Evolutionary conservation across 2,888 invertebrate genomes (phyloP), one percentile per base, ranked within the genome.

Genomic region (Limnephilus lunatus): DNA sequence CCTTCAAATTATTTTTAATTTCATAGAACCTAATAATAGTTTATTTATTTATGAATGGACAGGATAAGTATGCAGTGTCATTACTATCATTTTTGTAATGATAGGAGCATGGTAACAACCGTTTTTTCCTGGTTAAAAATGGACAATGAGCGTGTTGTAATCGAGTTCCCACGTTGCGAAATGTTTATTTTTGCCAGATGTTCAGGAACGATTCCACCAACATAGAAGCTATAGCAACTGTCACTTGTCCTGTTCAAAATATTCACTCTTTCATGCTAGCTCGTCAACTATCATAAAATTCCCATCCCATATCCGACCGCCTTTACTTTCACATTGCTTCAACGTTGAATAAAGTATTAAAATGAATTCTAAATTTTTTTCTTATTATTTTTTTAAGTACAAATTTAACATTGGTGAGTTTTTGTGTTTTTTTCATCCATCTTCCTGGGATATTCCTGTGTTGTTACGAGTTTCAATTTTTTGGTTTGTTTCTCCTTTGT

Each of bases 181-280:
- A 68, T 68, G 68, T 68, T 68, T 68, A 68, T 68, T 68, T 68
- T 68, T 68, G 68, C 68, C 68, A 68, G 68, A 68, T 68, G 68
- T 68, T 68, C 9, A n/a, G 7, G 68, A 68, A n/a, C 25, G 68
- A n/a, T 68, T 68, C 68, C 9, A 68, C 68, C 53, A 53, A 53
- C 53, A 25, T 68, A 68, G 9, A 53, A 53, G 19, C n/a, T 68
- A 68, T 9, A n/a, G n/a, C 68, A 68, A 68, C 68, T 68, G 68
- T 68, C 68, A 25, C 68, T n/a, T 25, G 68, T n/a, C 9, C 68
- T 68, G 68, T 68, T 68, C 53, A 53, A 19, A 53, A 53, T 19
- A 12, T 44, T 44, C 11, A 44, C 44, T 44, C 44, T 44, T 11
- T 44, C 44, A 44, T 53, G 4, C 15, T 2, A 5, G 19, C 19